Evolutionary conservation across 2,797 vertebrate genomes (phyloP).

Genomic region (Anolis apletophallus): DNA sequence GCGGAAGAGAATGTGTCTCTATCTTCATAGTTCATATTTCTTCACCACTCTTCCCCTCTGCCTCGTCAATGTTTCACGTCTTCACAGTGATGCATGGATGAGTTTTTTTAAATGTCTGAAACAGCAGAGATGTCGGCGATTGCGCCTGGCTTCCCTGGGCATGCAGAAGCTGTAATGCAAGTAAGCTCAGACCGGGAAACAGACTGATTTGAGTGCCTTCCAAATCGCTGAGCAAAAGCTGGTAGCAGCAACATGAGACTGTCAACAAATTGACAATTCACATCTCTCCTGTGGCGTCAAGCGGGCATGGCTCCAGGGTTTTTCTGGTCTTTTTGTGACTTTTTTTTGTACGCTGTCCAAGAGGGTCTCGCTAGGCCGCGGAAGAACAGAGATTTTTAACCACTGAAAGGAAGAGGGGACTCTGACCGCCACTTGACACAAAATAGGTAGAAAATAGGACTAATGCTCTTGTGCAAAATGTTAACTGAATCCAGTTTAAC

Average conservation of each 20-base stretch:
- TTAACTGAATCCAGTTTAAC: not conserved
- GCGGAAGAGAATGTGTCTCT: not conserved
- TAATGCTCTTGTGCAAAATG: not conserved
- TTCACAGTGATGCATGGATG: not conserved
- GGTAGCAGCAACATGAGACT: slow-evolving; percentile 67
- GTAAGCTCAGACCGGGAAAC: slow-evolving; percentile 51
- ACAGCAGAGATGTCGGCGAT: slow-evolving; percentile 35
- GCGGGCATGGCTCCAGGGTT: slow-evolving; percentile 47
- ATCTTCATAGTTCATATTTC: not conserved
- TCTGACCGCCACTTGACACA: not conserved
- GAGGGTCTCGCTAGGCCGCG: slow-evolving; percentile 52
- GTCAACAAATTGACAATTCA: slow-evolving; percentile 74
- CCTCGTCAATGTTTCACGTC: not conserved
- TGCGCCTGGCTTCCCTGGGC: not conserved
- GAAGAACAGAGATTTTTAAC: slow-evolving; percentile 13
- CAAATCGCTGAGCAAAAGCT: slow-evolving; percentile 55
- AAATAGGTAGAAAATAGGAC: not conserved
- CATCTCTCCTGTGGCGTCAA: slow-evolving; percentile 61
- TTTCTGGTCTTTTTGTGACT: not conserved
- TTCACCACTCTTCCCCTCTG: not conserved
- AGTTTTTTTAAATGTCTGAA: not conserved
- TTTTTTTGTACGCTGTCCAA: slow-evolving; percentile 40
- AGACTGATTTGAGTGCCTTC: slow-evolving; percentile 62
- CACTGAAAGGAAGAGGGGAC: fast-evolving
- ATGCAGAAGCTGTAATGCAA: slow-evolving; percentile 43